Percentiles rank a stretch among this genome's conserved stretches.
These are phyloP conservation scores for Eupleurogrammus muticus DNA, from an alignment of 2,797 vertebrate genomes.

Conservation along the genomic window DNA sequence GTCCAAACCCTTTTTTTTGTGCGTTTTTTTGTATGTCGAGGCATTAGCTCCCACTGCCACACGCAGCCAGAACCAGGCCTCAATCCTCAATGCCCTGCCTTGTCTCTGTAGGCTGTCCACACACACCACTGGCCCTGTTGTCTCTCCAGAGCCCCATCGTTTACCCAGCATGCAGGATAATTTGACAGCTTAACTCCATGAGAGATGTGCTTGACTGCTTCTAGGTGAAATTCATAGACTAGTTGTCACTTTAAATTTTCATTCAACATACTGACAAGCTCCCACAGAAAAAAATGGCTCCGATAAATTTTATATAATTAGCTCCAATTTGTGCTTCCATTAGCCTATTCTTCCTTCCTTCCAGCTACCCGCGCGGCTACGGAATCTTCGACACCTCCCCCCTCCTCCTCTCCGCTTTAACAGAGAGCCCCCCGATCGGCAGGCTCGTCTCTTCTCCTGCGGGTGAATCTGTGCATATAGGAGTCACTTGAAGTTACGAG, in stretches of 20 bases:
- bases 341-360: conserved; percentile 38
- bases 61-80: conserved; percentile 22
- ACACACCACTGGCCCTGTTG: conserved; percentile 2
- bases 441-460: conserved; percentile 22
- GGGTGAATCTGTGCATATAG: conserved; percentile 42
- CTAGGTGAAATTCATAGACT: conserved; percentile 48
- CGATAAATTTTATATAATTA: conserved; percentile 60
- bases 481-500: conserved; percentile 69
- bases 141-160: conserved; percentile 43
- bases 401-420: conserved; percentile 26
- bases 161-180: conserved; percentile 40
- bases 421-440: conserved; percentile 29
- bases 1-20: not conserved
- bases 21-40: conserved; percentile 18
- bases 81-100: not conserved
- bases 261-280: conserved; percentile 43
- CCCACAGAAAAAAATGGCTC: conserved; percentile 25
- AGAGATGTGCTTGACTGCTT: conserved; percentile 52
- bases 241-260: conserved; percentile 56
- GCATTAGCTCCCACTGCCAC: conserved; percentile 14
- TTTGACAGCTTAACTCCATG: conserved; percentile 56
- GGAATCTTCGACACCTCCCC: conserved; percentile 35
- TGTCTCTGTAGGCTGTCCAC: conserved; percentile 18
- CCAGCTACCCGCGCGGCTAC: conserved; percentile 9
- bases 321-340: conserved; percentile 54